Evolutionary conservation across 2,113 vertebrate genomes (phyloP), one percentile per base, ranked within the genome.

Genomic region (Brevimyrus niger): DNA sequence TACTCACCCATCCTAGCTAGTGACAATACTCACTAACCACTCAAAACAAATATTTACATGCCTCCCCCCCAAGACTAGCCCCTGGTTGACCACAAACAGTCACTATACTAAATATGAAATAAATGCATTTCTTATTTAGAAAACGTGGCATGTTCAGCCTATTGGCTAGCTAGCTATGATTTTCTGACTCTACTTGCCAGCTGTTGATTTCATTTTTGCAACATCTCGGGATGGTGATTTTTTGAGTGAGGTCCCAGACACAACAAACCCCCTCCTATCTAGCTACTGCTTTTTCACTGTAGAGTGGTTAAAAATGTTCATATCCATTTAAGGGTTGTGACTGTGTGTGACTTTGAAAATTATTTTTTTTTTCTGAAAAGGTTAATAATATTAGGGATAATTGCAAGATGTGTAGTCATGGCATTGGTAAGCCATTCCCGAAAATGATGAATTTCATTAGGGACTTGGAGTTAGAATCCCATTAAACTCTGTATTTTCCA

Each of bases 381-480:
- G 89, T 91, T 84, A 46, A 90, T 91, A 86, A 88, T 89, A 91
- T 90, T 90, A 69, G 55, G 35, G 31, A 58, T 51, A 87, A 73
- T 88, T 51, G 42, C 65, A 23, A 38, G 35, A 88, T 73, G 89
- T 88, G 35, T 44, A 80, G 87, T 42, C 88, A 86, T 15, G 21
- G 88, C 42, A 84, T 87, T 83, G 47, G n/a, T n/a, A 73, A 91
- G 85, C 88, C 46, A 38, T 42, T 42, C 65, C 61, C 19, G 44
- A 89, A 85, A 27, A 38, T 53, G 84, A 44, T 50, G 17, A 69
- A 7, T 87, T 83, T 84, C 73, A 42, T 80, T 42, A 42, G 73
- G 13, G 35, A 19, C 31, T 35, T 17, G 17, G 31, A 80, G 35
- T 48, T 35, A 83, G 21, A 91, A 91, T 88, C 80, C 65, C 31